A percentile compares a stretch with the other conserved stretches of the same genome.
These are phyloP conservation scores for Pachycephala philippinensis DNA, from an alignment of 2,113 vertebrate genomes.

Conservation along the genomic window DNA sequence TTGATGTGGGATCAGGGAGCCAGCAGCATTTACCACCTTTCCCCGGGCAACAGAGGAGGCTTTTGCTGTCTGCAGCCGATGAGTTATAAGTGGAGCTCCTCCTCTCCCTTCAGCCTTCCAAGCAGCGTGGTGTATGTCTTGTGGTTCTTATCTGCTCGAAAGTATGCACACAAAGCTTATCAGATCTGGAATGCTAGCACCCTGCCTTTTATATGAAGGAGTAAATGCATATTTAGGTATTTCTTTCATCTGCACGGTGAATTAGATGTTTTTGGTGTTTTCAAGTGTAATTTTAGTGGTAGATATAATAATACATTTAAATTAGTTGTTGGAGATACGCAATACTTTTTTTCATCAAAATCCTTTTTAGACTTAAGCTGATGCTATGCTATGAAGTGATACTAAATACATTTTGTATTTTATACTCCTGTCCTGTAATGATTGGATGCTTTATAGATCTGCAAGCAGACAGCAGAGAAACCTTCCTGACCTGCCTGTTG, in stretches of 20 bases:
- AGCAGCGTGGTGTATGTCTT: background rate
- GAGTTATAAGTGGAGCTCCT: conserved; percentile 8
- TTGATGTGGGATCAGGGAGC: conserved; percentile 26
- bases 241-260: background rate
- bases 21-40: background rate
- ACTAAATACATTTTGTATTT: background rate
- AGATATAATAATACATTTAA: background rate
- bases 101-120: background rate
- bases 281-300: background rate
- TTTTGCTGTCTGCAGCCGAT: background rate
- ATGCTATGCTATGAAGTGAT: background rate
- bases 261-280: background rate
- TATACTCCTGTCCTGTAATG: background rate
- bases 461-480: background rate
- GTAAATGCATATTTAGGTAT: background rate
- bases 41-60: background rate
- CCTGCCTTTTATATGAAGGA: background rate
- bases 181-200: conserved; percentile 32
- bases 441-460: background rate
- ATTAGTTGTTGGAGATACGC: background rate
- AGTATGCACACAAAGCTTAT: conserved; percentile 15
- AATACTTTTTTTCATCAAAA: background rate
- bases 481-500: background rate
- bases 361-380: background rate
- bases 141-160: conserved; percentile 38